Conservation (phyloP, 2,797 vertebrate species). For the Scolopax bukidnonensis region DNA sequence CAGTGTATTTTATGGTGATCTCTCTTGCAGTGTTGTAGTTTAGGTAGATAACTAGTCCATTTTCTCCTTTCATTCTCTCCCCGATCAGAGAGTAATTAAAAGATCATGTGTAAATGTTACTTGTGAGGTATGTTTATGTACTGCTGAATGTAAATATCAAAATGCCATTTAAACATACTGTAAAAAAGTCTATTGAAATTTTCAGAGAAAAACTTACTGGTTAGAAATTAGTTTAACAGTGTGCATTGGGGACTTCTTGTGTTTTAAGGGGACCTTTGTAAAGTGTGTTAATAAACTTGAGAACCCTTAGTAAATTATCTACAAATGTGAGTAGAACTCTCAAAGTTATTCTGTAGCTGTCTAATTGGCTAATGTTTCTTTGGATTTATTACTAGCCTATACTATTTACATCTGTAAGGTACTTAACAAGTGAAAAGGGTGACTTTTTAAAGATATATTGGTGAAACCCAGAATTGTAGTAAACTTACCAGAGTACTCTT, state of each 20-base stretch:
- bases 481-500: background rate
- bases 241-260: background rate
- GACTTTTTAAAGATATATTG: background rate
- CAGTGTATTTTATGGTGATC: background rate
- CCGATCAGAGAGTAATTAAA: background rate
- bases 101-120: background rate
- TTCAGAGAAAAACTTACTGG: background rate
- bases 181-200: background rate
- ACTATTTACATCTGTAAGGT: background rate
- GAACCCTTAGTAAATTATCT: background rate
- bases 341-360: background rate
- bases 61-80: background rate
- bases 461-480: background rate
- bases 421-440: background rate
- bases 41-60: background rate
- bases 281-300: background rate
- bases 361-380: background rate
- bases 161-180: background rate
- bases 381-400: background rate
- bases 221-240: background rate
- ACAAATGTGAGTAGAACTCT: background rate
- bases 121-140: background rate
- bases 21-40: background rate
- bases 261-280: background rate
- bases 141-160: background rate